Base-by-base conservation (phyloP, 2,113 vertebrate genomes). In the Colistium nudipinnis region DNA sequence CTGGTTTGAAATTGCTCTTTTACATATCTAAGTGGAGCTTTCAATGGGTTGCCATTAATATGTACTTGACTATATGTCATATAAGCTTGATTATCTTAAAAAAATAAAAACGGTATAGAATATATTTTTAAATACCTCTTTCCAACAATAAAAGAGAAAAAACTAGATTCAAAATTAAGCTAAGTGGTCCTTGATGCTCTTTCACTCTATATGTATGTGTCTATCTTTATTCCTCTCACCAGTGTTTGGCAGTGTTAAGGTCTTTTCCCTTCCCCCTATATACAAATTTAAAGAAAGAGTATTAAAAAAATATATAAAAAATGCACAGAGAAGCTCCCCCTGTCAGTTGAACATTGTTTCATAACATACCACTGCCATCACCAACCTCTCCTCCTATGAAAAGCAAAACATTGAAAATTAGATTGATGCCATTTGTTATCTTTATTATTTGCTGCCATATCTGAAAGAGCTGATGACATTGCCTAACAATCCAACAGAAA, bases 371-470 rank as follows among this genome's bases (percentile, higher is more conserved):
- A 44, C 30, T 11, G 27, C 33, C 70, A 54, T 63, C 57, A 22
- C 5, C 22, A 14, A 9, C 60, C 11, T 59, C 52, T 62, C 54
- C 54, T 35, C 25, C 68, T 27, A 48, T 67, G 52, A 57, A 64
- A 66, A 76, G 56, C 38, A 13, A 62, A 16, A 55, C 68, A 67
- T 35, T 54, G 67, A 74, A 82, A 78, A 78, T 54, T 83, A 70
- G 55, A 80, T 69, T 80, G 63, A 72, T 62, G 62, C 63, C 16
- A 62, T 84, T 80, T 84, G 53, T 56, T 54, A 27, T 25, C 39
- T 59, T 78, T 73, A 78, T 82, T 77, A 84, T 78, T 73, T 84
- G 67, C 76, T 52, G 65, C 63, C 22, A 13, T 56, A 70, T 79
- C 70, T 57, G 56, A 54, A 48, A 63, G 63, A 73, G 70, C 48